Conservation (phyloP, 2,888 invertebrate species). For the Orthosia cruda region DNA sequence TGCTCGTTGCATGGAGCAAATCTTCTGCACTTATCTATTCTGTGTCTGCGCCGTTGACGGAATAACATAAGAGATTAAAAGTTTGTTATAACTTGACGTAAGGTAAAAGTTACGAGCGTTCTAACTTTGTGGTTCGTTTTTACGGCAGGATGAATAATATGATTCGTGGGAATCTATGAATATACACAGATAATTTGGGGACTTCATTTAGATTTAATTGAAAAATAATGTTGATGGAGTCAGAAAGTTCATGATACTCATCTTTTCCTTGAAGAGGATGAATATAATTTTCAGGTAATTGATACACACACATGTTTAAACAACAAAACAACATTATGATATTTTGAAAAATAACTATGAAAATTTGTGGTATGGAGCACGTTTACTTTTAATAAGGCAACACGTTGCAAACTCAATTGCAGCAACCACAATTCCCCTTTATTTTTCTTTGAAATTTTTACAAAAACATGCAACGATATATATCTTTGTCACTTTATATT, state of each 20-base stretch:
- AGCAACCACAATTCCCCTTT: background rate
- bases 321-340: no score
- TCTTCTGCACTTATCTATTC: conserved; percentile 12
- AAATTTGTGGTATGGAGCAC: background rate
- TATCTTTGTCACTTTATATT: conserved; percentile 44
- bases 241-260: background rate
- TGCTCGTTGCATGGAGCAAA: background rate
- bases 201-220: conserved; percentile 7
- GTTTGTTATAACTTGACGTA: conserved; percentile 69
- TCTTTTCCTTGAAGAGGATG: background rate
- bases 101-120: conserved; percentile 62
- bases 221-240: background rate
- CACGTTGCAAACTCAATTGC: background rate
- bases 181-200: conserved; percentile 5
- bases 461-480: conserved; percentile 25
- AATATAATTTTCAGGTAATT: no score
- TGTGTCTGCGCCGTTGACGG: conserved; percentile 63
- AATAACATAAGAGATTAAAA: conserved; percentile 78
- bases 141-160: conserved; percentile 50
- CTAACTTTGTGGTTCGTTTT: conserved; percentile 56
- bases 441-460: background rate
- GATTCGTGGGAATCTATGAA: conserved; percentile 33
- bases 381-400: conserved; percentile 12
- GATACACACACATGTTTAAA: no score
- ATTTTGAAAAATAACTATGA: background rate